phyloP scores from a whole-genome alignment of 2,113 vertebrate species.

The Numida meleagris region DNA sequence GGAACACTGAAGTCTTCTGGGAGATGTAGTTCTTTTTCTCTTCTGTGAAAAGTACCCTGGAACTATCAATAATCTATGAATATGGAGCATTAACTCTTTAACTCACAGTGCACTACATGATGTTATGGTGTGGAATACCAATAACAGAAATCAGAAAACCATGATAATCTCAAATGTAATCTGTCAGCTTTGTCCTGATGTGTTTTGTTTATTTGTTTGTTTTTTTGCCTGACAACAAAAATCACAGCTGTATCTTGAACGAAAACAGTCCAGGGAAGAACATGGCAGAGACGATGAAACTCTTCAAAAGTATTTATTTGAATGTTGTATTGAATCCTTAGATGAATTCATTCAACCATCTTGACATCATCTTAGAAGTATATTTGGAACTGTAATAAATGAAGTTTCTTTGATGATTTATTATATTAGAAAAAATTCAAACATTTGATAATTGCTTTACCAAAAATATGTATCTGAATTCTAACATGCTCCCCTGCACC shows the following conservation, averaged over 20 bases:
- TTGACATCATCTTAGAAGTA: not conserved
- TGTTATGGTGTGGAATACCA: too few species aligned
- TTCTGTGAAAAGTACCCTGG: too few species aligned
- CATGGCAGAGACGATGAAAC: not conserved
- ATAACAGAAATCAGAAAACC: too few species aligned
- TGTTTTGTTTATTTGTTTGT: too few species aligned
- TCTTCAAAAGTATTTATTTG: not conserved
- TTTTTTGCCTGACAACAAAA: fast-evolving
- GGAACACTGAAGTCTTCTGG: too few species aligned
- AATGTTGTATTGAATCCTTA: not conserved
- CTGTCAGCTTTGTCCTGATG: not conserved
- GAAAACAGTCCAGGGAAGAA: not conserved
- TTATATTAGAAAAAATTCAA: too few species aligned
- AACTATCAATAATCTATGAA: too few species aligned
- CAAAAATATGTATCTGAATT: not conserved
- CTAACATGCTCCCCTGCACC: not conserved
- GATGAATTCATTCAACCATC: not conserved
- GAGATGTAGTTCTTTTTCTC: too few species aligned
- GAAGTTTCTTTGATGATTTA: not conserved
- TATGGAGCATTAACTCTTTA: too few species aligned
- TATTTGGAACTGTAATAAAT: slow-evolving; percentile 12
- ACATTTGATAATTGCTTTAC: too few species aligned
- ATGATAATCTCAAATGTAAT: not conserved
- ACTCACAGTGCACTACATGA: too few species aligned
- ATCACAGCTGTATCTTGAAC: not conserved